Evolutionary conservation across 2,888 invertebrate species (phyloP), one percentile per base, ranked within the genome.

Genomic region (Drosophila kambysellisi): DNA sequence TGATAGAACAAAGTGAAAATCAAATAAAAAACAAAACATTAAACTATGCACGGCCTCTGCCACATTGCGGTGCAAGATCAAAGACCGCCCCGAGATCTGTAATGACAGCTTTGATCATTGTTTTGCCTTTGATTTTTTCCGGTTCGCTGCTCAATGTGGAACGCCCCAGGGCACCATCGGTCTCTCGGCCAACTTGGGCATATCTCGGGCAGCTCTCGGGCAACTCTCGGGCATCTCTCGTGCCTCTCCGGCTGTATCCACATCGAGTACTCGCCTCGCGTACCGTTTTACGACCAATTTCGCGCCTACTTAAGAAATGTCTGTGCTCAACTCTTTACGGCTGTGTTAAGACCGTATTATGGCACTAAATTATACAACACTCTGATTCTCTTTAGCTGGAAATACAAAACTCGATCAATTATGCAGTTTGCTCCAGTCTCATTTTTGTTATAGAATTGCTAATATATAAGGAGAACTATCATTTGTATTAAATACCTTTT

Each of bases 1-100:
- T 90, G 87, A 88, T 90, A 87, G 89, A 90, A 88, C 87, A 88
- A 88, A 88, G 87, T 89, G 88, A 90, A 88, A 89, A 88, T 88
- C 90, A 88, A 88, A 88, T 90, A 90, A 88, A 88, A 88, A 88
- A 90, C 89, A 90, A 89, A 89, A 90, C 85, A 85, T 85, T 76
- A 74, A 88, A 84, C 78, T 73, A 73, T 70, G 81, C 71, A 74
- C 71, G 69, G 56, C 59, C 69, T 65, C 54, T 41, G 76, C 81
- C 88, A 79, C 82, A 89, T 76, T 83, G 86, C 90, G 91, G 91
- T 72, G 50, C 61, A 58, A 90, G 91, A 91, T 88, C 88, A 88
- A 88, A 88, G 88, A 88, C 88, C 90, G 88, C 83, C 91, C 88
- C 81, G 88, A 83, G 89, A 88, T 90, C 79, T 89, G 91, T 88